Conservation (phyloP, 1,140 invertebrate genomes). For the Epicauta chinensis region DNA sequence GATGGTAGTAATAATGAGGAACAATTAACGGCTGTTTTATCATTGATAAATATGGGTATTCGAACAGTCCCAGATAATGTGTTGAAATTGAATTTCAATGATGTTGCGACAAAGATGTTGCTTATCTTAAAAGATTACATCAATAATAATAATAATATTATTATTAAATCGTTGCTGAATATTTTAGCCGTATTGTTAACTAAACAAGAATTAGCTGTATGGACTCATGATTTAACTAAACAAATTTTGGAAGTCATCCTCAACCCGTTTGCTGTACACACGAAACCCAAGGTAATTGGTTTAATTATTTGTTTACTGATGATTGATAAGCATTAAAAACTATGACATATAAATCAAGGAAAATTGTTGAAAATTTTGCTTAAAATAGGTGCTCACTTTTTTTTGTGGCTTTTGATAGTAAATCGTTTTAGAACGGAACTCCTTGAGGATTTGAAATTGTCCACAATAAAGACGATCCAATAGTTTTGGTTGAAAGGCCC, state of each 20-base stretch:
- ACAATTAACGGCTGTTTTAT: slow-evolving; percentile 69
- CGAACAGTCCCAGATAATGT: slow-evolving; percentile 75
- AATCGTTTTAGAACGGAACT: no score
- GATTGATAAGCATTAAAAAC: no score
- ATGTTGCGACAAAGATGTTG: slow-evolving; percentile 63
- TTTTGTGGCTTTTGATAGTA: no score
- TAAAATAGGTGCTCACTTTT: no score
- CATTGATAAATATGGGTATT: slow-evolving; percentile 78
- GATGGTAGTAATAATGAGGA: slow-evolving; percentile 46
- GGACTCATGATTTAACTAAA: slow-evolving; percentile 68
- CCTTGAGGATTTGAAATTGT: no score
- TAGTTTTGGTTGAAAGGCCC: no score
- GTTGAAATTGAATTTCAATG: slow-evolving; percentile 67
- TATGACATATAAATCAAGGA: no score
- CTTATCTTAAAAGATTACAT: slow-evolving; percentile 64
- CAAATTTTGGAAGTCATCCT: slow-evolving; percentile 70
- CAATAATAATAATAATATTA: slow-evolving; percentile 61
- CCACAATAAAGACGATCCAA: no score
- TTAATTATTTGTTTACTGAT: no score
- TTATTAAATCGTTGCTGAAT: slow-evolving; percentile 58
- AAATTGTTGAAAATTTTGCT: no score
- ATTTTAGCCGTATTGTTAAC: slow-evolving; percentile 73
- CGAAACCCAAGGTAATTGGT: slow-evolving; percentile 89
- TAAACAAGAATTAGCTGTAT: slow-evolving; percentile 69
- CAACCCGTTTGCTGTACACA: slow-evolving; percentile 65